phyloP scores from a whole-genome alignment of 2,113 vertebrate species.

The Columbina picui region DNA sequence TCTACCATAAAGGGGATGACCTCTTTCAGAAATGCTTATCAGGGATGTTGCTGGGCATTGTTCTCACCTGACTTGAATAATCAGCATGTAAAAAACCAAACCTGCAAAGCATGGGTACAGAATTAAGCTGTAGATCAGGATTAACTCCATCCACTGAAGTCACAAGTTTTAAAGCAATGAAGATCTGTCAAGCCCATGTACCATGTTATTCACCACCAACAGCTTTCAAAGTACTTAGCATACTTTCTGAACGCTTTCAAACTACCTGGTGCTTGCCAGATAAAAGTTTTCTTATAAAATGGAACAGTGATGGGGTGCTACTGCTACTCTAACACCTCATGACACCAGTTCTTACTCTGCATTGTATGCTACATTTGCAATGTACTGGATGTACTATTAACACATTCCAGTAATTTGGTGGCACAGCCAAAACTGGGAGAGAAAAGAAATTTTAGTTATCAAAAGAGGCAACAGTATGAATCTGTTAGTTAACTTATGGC shows the following conservation, averaged over 20 bases:
- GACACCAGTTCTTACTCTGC: background rate
- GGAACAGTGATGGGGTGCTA: background rate
- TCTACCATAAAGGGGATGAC: background rate
- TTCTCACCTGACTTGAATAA: background rate
- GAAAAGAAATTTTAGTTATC: constrained; percentile 1
- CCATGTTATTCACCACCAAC: background rate
- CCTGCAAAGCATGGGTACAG: background rate
- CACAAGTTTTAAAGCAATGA: background rate
- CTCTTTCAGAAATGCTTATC: background rate
- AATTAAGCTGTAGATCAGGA: background rate
- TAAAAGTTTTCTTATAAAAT: background rate
- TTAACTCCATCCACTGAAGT: background rate
- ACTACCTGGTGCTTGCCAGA: background rate
- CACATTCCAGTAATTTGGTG: background rate
- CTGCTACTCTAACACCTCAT: background rate
- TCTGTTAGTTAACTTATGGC: constrained; percentile 38
- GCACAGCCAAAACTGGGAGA: background rate
- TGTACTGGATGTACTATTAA: background rate
- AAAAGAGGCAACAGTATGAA: constrained; percentile 1
- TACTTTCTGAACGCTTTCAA: background rate
- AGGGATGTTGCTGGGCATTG: background rate
- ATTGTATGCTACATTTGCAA: background rate
- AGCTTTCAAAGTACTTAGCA: background rate
- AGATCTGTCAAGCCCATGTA: background rate
- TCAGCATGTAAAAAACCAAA: background rate